Evolutionary conservation across 1,140 invertebrate genomes (phyloP).

Genomic region (Drosophila novamexicana): DNA sequence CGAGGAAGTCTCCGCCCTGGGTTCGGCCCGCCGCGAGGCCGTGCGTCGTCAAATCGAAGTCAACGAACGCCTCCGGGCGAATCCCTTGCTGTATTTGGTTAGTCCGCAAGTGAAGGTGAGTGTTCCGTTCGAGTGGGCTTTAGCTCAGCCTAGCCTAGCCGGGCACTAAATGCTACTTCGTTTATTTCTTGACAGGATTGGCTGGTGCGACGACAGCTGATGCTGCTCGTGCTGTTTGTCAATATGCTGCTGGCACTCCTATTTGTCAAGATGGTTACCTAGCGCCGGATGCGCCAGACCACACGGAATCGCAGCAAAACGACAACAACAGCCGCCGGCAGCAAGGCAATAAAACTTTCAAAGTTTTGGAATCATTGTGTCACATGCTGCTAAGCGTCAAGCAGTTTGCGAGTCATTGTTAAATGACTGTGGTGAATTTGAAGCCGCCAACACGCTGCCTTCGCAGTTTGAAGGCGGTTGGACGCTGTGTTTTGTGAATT

Average conservation of each 20-base stretch:
- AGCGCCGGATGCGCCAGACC: conserved; percentile 85
- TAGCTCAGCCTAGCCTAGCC: background rate
- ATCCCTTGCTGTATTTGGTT: conserved; percentile 97
- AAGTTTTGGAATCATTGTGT: conserved; percentile 29
- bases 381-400: background rate
- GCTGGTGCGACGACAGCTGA: conserved; percentile 97
- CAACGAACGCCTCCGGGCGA: conserved; percentile 95
- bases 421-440: conserved; percentile 13
- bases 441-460: background rate
- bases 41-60: conserved; percentile 95
- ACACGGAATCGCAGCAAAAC: conserved; percentile 38
- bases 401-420: conserved; percentile 19
- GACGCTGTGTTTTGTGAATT: conserved; percentile 13
- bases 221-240: conserved; percentile 97
- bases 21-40: conserved; percentile 96
- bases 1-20: conserved; percentile 97
- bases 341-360: conserved; percentile 3
- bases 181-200: conserved; percentile 91
- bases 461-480: conserved; percentile 5
- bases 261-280: conserved; percentile 98
- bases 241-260: conserved; percentile 98
- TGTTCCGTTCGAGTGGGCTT: conserved; percentile 28
- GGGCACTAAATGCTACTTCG: background rate
- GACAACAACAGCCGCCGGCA: conserved; percentile 16
- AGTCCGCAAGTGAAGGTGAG: conserved; percentile 98